A percentile compares a stretch with the other conserved stretches of the same genome.
Evolutionary conservation across 2,888 invertebrate genomes (phyloP).

Genomic region (Acrocyrtus sp.): DNA sequence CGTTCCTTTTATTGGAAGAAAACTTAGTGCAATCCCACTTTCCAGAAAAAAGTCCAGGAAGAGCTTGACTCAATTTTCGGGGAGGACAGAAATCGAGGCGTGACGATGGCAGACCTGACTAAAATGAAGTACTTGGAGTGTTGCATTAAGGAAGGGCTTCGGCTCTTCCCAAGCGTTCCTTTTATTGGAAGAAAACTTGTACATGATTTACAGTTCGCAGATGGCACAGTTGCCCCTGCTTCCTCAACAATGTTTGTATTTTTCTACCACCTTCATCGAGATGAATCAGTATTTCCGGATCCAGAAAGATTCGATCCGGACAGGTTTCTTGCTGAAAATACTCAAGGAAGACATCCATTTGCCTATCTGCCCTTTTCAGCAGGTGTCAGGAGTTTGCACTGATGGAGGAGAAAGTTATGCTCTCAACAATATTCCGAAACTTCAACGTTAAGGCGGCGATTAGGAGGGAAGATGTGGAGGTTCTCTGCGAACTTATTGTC

Average conservation of each 20-base stretch:
- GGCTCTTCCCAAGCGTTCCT: conserved; percentile 67
- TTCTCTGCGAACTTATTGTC: conserved; percentile 72
- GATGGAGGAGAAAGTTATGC: conserved; percentile 71
- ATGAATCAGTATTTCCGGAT: conserved; percentile 67
- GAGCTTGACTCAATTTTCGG: conserved; percentile 52
- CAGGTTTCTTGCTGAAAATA: conserved; percentile 68
- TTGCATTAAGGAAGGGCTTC: conserved; percentile 66
- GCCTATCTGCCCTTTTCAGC: conserved; percentile 67
- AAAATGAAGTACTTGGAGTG: conserved; percentile 66
- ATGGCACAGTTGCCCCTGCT: conserved; percentile 63
- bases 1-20: conserved; percentile 65
- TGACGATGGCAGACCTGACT: conserved; percentile 65
- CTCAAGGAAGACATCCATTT: conserved; percentile 66
- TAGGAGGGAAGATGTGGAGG: conserved; percentile 70
- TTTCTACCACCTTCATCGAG: conserved; percentile 67
- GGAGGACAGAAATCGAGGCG: conserved; percentile 26
- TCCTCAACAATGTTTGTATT: conserved; percentile 65
- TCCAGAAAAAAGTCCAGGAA: conserved; percentile 33
- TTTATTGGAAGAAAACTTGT: conserved; percentile 63
- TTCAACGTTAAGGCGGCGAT: conserved; percentile 71
- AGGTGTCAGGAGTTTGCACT: conserved; percentile 72
- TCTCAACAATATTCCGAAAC: conserved; percentile 71
- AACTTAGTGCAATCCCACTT: conserved; percentile 44
- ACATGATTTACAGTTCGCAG: background rate
- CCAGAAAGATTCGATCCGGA: conserved; percentile 69